A percentile compares a stretch with the other conserved stretches of the same genome.
Evolutionary conservation across 2,888 invertebrate genomes (phyloP).

Genomic region (Lasioglossum oenotherae): DNA sequence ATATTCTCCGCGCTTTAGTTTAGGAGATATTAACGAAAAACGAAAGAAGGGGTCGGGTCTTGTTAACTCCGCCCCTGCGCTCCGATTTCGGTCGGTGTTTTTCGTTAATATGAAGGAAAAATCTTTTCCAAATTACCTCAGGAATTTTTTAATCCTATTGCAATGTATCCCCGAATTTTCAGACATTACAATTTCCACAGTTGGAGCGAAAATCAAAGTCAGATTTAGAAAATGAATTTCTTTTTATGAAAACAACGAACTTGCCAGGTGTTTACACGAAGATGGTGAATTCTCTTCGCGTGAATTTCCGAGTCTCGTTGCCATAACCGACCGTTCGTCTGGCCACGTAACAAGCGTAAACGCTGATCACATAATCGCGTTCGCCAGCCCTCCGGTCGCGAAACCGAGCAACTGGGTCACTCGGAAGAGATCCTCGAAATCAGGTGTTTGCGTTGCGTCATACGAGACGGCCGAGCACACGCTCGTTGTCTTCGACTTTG

Average conservation of each 20-base stretch:
- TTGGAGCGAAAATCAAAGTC: neutral
- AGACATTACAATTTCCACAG: too few species aligned
- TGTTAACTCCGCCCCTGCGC: too few species aligned
- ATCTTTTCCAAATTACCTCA: too few species aligned
- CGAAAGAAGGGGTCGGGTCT: too few species aligned
- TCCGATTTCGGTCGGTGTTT: too few species aligned
- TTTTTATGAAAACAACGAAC: neutral
- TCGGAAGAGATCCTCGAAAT: conserved; percentile 69
- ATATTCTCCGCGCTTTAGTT: too few species aligned
- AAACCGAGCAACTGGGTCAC: conserved; percentile 50
- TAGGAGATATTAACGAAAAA: too few species aligned
- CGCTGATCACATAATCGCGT: conserved; percentile 33
- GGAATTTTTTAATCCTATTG: too few species aligned
- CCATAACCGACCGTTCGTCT: too few species aligned
- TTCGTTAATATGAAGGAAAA: too few species aligned
- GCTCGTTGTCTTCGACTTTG: neutral
- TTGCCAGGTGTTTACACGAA: neutral
- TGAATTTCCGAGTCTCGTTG: neutral
- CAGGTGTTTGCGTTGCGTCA: conserved; percentile 77
- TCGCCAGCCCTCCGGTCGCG: conserved; percentile 3
- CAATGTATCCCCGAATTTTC: too few species aligned
- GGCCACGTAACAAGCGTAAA: conserved; percentile 25
- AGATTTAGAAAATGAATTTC: too few species aligned
- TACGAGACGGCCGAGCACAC: neutral
- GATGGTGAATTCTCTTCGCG: neutral